These are phyloP conservation scores for Peromyscus maniculatus DNA, from an alignment of 2,113 vertebrate species.

Conservation along the genomic window DNA sequence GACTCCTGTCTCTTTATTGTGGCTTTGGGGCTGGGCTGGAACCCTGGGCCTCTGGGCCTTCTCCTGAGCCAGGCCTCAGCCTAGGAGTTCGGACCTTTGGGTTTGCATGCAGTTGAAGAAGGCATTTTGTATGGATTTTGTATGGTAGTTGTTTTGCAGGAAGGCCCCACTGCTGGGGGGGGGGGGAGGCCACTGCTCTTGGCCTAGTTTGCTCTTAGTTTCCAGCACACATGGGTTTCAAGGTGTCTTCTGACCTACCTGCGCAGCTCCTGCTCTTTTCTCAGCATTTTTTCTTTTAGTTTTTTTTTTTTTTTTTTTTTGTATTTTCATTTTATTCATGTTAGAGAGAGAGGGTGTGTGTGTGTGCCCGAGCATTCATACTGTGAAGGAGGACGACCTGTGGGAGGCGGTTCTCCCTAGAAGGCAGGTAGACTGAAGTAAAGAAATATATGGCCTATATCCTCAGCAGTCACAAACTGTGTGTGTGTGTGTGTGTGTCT, in stretches of 20 bases:
- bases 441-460: background rate
- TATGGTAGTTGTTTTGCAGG: no score
- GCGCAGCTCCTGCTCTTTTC: no score
- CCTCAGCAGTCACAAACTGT: background rate
- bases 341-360: no score
- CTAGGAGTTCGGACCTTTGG: background rate
- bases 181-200: background rate
- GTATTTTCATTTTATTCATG: no score
- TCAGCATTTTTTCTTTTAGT: no score
- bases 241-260: background rate
- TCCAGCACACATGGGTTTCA: background rate
- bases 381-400: background rate
- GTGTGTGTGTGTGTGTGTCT: background rate
- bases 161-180: background rate
- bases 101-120: background rate
- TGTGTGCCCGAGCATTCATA: no score
- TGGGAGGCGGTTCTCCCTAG: background rate
- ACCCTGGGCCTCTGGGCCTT: background rate
- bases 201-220: no score
- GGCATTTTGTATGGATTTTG: no score
- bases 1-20: background rate
- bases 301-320: background rate
- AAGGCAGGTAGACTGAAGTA: background rate
- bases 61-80: background rate
- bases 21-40: background rate